Base-by-base conservation (phyloP, 1,140 invertebrate species). In the Panulirus ornatus region DNA sequence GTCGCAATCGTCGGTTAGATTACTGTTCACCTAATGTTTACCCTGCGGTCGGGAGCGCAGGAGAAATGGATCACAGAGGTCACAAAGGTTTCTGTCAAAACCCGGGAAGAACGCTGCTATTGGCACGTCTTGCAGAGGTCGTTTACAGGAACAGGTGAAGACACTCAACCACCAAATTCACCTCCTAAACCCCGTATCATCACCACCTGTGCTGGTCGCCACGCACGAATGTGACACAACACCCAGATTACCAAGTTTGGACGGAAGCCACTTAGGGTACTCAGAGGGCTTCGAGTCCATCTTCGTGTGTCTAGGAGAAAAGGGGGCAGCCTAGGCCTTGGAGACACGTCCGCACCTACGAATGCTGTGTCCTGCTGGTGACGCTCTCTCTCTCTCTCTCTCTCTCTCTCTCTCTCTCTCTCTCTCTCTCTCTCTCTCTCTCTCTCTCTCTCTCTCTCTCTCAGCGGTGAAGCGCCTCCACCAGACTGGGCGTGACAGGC, bases 361-460 rank as follows among this genome's bases (percentile, higher is more conserved):
- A 30, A 34, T 70, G 66, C 9, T 9, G 9, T 22, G 22, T 9
- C 51, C 51, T 11, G 51, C 51, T 58, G 22, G 51, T 22, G 9
- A 58, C 9, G 9, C 51, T 11, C 9, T 22, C 51, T 22, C 22
- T 30, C 66, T 70, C 27, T 34, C 16, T 70, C 27, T 34, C 14
- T 70, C 1, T 22, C 66, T n/a, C 66, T 70, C 66, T 70, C 66
- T 70, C 66, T 70, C 66, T 70, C 66, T 70, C 66, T 70, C 66
- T n/a, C 16, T 70, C 66, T 70, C 66, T 70, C 66, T 70, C 66
- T 70, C 66, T 70, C 66, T 70, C 66, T 70, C 66, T 70, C 66
- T 70, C 66, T 70, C 66, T 70, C 66, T 70, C 66, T 70, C 66
- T 70, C 66, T 70, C 66, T 70, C 66, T 70, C 66, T 66, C 63